Evolutionary conservation across 1,140 invertebrate genomes (phyloP), one percentile per base, ranked within the genome.

Genomic region (Potamilus streckersoni): DNA sequence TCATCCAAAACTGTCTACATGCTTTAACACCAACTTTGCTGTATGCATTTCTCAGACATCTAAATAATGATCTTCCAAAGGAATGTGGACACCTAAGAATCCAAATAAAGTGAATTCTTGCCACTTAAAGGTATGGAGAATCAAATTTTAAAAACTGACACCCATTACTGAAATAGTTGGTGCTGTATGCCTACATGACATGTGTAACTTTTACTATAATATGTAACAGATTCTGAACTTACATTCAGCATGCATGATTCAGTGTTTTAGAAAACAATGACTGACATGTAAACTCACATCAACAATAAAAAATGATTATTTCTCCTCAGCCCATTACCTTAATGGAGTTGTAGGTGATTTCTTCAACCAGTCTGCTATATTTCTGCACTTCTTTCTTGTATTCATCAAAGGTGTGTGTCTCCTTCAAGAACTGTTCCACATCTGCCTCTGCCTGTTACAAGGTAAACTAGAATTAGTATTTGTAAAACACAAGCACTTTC

Each of bases 361-460:
- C 88, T 31, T 90, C 87, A 49, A 84, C 76, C 58, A 90, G 81
- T 64, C 82, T 84, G 69, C 88, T 79, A 75, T 87, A 91, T 72
- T 90, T 89, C 64, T 84, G 83, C 13, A 90, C 83, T 80, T 90
- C 88, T 73, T 85, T 84, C 58, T 81, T 77, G 74, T 89, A 90
- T 69, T 90, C 89, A 67, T 89, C 85, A 83, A 90, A 90, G 17
- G 83, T 82, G 74, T 89, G 88, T 13, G 85, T 91, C 17, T 92
- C 90, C 27, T 92, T 91, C 77, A 97, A 89, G 84, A 97, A 97
- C 59, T 89, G 85, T 6, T 92, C 90, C 0, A 97, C 92, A 80
- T 93, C 90, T 58, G 91, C 89, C 56, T 92, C 91, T 74, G 92
- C 90, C 90, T 92, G 74, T 23, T 71, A 71, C 55, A 57, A 66